Evolutionary conservation across 2,113 vertebrate genomes (phyloP).

Genomic region (Steatornis caripensis): DNA sequence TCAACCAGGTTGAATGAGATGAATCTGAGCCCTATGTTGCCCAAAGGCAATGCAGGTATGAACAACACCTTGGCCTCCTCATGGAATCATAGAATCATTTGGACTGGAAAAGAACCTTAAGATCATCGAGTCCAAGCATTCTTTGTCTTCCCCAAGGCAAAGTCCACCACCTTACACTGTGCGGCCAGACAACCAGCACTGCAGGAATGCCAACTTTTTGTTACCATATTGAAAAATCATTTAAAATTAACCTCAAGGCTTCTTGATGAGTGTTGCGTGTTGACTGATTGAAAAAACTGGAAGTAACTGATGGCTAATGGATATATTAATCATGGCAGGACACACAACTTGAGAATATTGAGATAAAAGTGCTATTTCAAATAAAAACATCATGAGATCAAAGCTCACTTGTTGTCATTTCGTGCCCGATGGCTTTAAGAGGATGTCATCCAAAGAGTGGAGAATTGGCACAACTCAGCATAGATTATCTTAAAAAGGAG

Average conservation of each 20-base stretch:
- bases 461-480: neutral
- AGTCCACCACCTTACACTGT: neutral
- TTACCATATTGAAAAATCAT: neutral
- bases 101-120: neutral
- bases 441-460: neutral
- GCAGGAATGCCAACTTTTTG: neutral
- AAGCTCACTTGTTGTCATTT: neutral
- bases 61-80: neutral
- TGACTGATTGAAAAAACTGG: neutral
- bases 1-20: neutral
- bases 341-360: neutral
- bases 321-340: constrained; percentile 8
- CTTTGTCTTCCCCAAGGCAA: neutral
- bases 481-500: neutral
- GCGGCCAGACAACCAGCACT: neutral
- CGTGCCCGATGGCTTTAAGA: neutral
- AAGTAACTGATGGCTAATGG: neutral
- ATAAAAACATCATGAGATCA: neutral
- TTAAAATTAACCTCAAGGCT: neutral
- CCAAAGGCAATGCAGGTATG: neutral
- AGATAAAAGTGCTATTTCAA: neutral
- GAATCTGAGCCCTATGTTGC: neutral
- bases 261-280: neutral
- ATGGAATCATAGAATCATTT: neutral
- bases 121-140: neutral